Evolutionary conservation across 2,113 vertebrate genomes (phyloP).

Genomic region (Pseudorectes ferrugineus): DNA sequence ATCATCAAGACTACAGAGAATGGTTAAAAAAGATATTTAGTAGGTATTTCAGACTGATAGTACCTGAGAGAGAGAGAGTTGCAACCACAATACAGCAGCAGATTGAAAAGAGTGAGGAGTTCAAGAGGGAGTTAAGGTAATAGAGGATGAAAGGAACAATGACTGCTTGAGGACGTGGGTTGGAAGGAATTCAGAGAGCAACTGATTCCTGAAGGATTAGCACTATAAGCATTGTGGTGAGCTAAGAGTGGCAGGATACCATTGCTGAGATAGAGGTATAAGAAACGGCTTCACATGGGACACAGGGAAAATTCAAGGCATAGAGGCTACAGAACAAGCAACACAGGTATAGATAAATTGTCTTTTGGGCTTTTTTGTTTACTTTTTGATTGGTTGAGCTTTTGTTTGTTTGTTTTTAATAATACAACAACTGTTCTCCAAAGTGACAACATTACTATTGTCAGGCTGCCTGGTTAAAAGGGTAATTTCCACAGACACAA

Average conservation of each 20-base stretch:
- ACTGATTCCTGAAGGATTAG: neutral
- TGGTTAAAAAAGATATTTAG: neutral
- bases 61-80: neutral
- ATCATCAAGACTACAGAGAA: neutral
- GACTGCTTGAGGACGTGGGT: neutral
- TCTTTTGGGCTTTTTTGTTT: neutral
- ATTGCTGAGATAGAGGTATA: neutral
- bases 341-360: neutral
- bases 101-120: neutral
- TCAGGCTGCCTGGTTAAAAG: neutral
- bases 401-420: neutral
- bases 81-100: neutral
- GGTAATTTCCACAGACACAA: neutral
- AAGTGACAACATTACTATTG: neutral
- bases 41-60: neutral
- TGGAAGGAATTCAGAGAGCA: constrained; percentile 37
- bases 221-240: neutral
- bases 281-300: neutral
- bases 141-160: constrained; percentile 26
- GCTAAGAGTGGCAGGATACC: neutral
- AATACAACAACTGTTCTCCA: neutral
- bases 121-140: neutral
- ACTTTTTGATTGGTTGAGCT: fast-evolving
- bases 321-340: neutral
- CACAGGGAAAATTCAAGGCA: neutral